A percentile compares a stretch with the other conserved stretches of the same genome.
These are phyloP conservation scores for Psylliodes chrysocephalus DNA, from an alignment of 2,888 invertebrate genomes.

Conservation along the genomic window DNA sequence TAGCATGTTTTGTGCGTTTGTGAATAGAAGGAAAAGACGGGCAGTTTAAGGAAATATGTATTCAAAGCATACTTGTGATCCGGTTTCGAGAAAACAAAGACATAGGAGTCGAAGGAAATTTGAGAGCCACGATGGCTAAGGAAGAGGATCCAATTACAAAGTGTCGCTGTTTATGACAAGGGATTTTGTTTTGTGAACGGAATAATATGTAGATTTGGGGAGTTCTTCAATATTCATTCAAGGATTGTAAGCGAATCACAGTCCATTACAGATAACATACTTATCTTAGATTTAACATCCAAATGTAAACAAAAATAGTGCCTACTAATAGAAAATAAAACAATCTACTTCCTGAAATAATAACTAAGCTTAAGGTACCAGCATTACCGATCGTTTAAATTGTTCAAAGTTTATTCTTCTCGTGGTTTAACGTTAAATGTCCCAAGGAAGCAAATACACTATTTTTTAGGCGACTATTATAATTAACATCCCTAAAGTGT, in stretches of 20 bases:
- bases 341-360: too few species aligned
- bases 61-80: conserved; percentile 29
- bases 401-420: too few species aligned
- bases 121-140: conserved; percentile 23
- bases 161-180: conserved; percentile 28
- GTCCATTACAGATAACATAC: too few species aligned
- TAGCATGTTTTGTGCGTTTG: not conserved
- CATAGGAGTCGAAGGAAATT: conserved; percentile 34
- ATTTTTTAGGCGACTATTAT: too few species aligned
- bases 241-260: not conserved
- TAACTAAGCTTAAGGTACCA: too few species aligned
- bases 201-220: conserved; percentile 5
- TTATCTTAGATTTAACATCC: too few species aligned
- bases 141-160: conserved; percentile 30
- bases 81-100: conserved; percentile 36
- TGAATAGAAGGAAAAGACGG: conserved; percentile 11
- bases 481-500: too few species aligned
- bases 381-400: too few species aligned
- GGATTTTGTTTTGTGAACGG: conserved; percentile 19
- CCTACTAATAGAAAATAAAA: too few species aligned
- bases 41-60: conserved; percentile 29
- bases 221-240: conserved; percentile 5
- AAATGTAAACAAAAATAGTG: too few species aligned
- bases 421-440: too few species aligned
- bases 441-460: too few species aligned